Base-by-base conservation (phyloP, 2,888 invertebrate genomes). In the Cephus nigrinus region DNA sequence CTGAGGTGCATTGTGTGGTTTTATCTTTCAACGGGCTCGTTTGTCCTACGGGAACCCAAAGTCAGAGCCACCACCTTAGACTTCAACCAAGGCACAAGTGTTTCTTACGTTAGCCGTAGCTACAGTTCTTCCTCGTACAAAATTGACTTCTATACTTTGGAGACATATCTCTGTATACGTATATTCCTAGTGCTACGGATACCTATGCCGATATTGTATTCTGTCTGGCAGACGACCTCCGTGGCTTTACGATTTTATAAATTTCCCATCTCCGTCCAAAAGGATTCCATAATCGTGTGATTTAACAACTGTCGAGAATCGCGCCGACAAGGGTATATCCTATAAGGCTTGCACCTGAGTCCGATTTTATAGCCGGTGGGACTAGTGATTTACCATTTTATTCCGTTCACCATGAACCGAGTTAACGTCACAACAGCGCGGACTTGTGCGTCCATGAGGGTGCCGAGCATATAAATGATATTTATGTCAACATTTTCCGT, bases 11-110 rank as follows among this genome's bases (percentile, higher is more conserved):
- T 88, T 88, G 88, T 88, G 88, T 81, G 88, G 88, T 88, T 88
- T 88, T 88, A 88, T 88, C 88, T 88, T 88, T 88, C 88, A 88
- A 88, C 88, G 86, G 86, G 79, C 85, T 87, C 87, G 88, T 88
- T 88, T 87, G 86, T 88, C 82, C 88, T 82, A 85, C 83, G 79
- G 83, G 86, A 85, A 83, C 85, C 87, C 83, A 83, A 71, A 32
- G 3, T 31, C 12, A 31, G 30, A 30, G 31, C 32, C 71, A 31
- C 12, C 15, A 3, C 12, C 5, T 5, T 71, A 0, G 30, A 71
- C 31, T 30, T 5, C 5, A 23, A 5, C 40, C 23, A 23, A 55
- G 40, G 0, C 40, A 80, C 82, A 83, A 84, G 84, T 83, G 77
- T 78, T 75, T 55, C 23, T 55, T 35, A 35, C 12, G 35, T 35